Base-by-base conservation (phyloP, 2,797 vertebrate genomes). In the Poeciliopsis paucimaculata region DNA sequence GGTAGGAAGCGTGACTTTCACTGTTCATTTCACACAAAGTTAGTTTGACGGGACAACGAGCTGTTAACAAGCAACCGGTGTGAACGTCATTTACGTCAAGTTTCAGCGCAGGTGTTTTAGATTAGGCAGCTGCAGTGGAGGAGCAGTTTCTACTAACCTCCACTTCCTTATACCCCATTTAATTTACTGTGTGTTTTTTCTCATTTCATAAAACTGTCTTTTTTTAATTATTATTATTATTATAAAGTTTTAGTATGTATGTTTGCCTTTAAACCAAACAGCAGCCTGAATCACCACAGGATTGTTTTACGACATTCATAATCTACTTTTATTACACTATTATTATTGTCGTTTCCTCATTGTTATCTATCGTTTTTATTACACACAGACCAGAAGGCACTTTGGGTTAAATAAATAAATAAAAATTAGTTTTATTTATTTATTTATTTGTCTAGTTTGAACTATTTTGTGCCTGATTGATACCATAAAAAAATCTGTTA, bases 81-180 rank as follows among this genome's bases (percentile, higher is more conserved):
- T 41, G 10, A 23, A 41, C 20, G 10, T 10, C 9, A 36, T 68
- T 41, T 68, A 68, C 23, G 36, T 20, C 6, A 10, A 1, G 10
- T 39, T 36, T 9, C 62, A 39, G 23, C 39, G 66, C 66, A 70
- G 66, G 66, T 70, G 66, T 70, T 70, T n/a, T 43, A 70, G 23
- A n/a, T 43, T 26, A 70, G 34, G 16, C 39, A n/a, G 11, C 18
- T 20, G 6, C 31, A 62, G 57, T 6, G 36, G 36, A 68, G 11
- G 36, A 41, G 36, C 36, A 5, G 9, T 41, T 68, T 41, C 36
- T 12, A 0, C 9, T 66, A 10, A 20, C 20, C 62, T 10, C 34
- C 2, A 34, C 2, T 68, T 68, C 18, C 36, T 39, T 13, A 28
- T 13, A 4, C 1, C 53, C 4, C 2, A 2, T 57, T 28, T 13